A percentile compares a stretch with the other conserved stretches of the same genome.
phyloP scores from a whole-genome alignment of 2,797 vertebrate genomes.

The Phalanger gymnotis region DNA sequence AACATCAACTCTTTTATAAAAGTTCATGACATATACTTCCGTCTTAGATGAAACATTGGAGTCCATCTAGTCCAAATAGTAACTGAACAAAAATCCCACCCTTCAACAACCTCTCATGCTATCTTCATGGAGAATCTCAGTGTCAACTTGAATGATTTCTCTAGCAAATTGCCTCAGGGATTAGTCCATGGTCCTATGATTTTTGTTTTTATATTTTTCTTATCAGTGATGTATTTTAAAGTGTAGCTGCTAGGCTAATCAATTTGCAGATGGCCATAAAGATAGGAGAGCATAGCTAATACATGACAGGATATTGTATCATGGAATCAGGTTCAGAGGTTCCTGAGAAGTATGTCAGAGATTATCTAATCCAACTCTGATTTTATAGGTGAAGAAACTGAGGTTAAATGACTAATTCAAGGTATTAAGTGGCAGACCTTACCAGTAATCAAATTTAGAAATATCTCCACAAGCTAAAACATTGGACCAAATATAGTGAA shows the following conservation, averaged over 20 bases:
- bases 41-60: not conserved
- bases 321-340: not conserved
- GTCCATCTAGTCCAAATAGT: not conserved
- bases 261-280: not conserved
- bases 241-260: not conserved
- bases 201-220: not conserved
- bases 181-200: not conserved
- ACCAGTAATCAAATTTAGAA: not conserved
- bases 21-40: not conserved
- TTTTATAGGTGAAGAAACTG: not conserved
- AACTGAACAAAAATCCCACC: not conserved
- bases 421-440: not conserved
- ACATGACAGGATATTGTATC: not conserved
- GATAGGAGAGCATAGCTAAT: not conserved
- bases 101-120: not conserved
- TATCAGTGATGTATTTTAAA: not conserved
- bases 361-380: not conserved
- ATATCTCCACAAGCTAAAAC: not conserved
- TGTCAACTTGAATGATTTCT: not conserved
- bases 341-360: not conserved
- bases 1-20: not conserved
- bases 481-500: not conserved
- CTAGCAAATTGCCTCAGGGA: not conserved
- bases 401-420: not conserved
- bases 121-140: not conserved